Percentiles rank a stretch among this genome's conserved stretches.
These are phyloP conservation scores for Daubentonia madagascariensis DNA, from an alignment of 2,113 vertebrate species.

Conservation along the genomic window DNA sequence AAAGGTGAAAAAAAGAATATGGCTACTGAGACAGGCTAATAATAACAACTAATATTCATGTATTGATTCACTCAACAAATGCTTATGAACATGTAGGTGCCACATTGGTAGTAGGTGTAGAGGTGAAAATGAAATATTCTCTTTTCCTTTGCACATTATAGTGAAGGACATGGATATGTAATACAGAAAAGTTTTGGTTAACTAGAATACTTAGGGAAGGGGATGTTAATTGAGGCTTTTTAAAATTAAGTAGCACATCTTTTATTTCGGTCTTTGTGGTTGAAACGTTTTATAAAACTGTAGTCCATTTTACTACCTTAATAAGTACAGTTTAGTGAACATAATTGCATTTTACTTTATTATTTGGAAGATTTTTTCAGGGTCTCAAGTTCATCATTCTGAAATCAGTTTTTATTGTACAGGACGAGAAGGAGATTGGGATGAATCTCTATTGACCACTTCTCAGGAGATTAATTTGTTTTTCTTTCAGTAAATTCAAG, in stretches of 20 bases:
- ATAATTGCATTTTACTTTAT: constrained; percentile 51
- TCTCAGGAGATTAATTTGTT: constrained; percentile 3
- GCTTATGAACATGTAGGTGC: neutral
- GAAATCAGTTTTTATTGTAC: constrained; percentile 6
- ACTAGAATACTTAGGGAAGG: neutral
- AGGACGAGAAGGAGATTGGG: neutral
- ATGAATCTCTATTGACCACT: constrained; percentile 1
- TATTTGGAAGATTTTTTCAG: constrained; percentile 16
- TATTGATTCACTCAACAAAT: constrained; percentile 3
- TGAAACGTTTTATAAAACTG: constrained; percentile 40
- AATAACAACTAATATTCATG: neutral
- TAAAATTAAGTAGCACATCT: constrained; percentile 10
- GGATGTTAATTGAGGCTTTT: constrained; percentile 38
- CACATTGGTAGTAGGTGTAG: neutral
- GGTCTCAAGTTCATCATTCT: constrained; percentile 5
- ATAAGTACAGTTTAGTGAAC: constrained; percentile 37
- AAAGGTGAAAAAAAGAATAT: neutral
- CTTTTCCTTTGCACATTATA: constrained; percentile 1
- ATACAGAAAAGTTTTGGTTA: constrained; percentile 26
- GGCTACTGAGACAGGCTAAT: neutral
- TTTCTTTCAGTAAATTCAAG: constrained; percentile 3
- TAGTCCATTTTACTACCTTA: constrained; percentile 12
- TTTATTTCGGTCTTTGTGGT: constrained; percentile 55
- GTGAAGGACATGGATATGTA: constrained; percentile 6
- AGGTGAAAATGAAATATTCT: constrained; percentile 10